phyloP scores from a whole-genome alignment of 2,113 vertebrate species.

The Podiceps cristatus region DNA sequence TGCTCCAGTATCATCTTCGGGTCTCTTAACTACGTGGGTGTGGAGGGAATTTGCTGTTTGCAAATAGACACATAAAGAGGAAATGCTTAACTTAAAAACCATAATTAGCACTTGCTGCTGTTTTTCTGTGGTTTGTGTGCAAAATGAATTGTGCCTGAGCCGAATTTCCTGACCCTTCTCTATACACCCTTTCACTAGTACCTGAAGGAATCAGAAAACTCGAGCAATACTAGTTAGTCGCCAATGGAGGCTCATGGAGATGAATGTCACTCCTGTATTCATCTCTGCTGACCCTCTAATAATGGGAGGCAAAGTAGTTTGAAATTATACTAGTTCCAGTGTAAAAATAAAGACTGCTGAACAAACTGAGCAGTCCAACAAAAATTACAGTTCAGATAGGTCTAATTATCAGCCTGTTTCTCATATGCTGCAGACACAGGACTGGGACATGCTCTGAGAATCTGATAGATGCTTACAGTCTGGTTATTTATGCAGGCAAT shows the following conservation, averaged over 20 bases:
- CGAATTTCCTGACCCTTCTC: background rate
- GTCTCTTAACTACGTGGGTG: background rate
- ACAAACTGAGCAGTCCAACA: background rate
- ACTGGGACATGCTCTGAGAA: background rate
- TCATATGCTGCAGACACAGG: background rate
- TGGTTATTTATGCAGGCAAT: background rate
- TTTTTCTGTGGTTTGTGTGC: background rate
- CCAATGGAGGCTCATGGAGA: background rate
- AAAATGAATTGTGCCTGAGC: background rate
- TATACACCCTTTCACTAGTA: background rate
- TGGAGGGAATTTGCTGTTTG: conserved; percentile 58
- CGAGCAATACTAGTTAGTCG: background rate
- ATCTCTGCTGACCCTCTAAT: background rate
- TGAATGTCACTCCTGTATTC: background rate
- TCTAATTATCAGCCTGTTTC: background rate
- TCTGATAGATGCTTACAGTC: background rate
- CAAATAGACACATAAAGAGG: conserved; percentile 36
- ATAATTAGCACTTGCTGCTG: conserved; percentile 14
- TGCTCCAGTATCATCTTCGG: background rate
- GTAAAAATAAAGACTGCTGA: background rate
- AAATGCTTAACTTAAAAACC: conserved; percentile 29
- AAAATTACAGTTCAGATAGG: background rate
- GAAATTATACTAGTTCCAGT: background rate
- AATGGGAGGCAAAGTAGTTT: background rate
- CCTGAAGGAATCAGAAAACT: background rate